Evolutionary conservation across 1,140 invertebrate species (phyloP), one percentile per base, ranked within the genome.

Genomic region (Adelges cooleyi): DNA sequence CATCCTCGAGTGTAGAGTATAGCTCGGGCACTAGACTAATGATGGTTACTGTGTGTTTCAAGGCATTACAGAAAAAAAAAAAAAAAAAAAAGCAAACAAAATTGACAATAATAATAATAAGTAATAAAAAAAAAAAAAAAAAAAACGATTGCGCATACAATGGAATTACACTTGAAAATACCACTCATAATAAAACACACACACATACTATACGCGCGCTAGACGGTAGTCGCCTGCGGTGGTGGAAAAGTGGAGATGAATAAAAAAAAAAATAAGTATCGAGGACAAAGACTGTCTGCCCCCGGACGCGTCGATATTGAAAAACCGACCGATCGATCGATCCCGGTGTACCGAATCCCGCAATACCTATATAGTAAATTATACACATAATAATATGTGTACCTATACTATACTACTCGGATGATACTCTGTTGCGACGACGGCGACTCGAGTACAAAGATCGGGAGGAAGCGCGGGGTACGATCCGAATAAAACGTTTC

Each of bases 401-500:
- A 13, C 13, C 13, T 38, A 6, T 38, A 8, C 13, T 38, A 8
- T 38, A 8, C 36, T 38, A 8, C 36, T 38, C n/a, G n/a, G n/a
- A n/a, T n/a, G n/a, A n/a, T n/a, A n/a, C n/a, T n/a, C n/a, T 3
- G 23, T 9, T 10, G 36, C 15, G 53, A 38, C n/a, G 52, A 17
- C n/a, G 11, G 25, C 11, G 29, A 33, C 29, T n/a, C n/a, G n/a
- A n/a, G n/a, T n/a, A n/a, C n/a, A n/a, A n/a, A n/a, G n/a, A n/a
- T n/a, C n/a, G n/a, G n/a, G n/a, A n/a, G n/a, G 29, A 33, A 33
- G 29, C 25, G 25, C 38, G 42, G 27, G 42, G 42, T 46, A 48
- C 25, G 42, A 62, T 27, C 56, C 56, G 56, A 62, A 62, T 62
- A 46, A 62, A 62, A 62, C 56, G 56, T 62, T 62, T 62, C 56